Percentiles rank a stretch among this genome's conserved stretches.
Evolutionary conservation across 2,797 vertebrate genomes (phyloP).

Genomic region (Chiloscyllium punctatum): DNA sequence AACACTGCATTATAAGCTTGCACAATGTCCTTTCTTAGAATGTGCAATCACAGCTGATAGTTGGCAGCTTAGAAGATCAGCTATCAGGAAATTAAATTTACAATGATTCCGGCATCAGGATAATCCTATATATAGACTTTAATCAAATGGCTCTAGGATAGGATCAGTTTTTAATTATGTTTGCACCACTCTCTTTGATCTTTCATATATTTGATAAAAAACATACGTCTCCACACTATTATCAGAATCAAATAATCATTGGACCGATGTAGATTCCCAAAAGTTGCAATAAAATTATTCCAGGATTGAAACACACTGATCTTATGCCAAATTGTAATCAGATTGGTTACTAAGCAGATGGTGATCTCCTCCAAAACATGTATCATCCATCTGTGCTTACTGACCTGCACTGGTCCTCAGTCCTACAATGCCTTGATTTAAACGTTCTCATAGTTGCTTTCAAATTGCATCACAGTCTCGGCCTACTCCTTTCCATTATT

Average conservation of each 20-base stretch:
- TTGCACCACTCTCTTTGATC: not conserved
- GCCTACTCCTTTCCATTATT: not conserved
- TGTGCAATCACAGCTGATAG: not conserved
- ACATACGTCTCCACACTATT: not conserved
- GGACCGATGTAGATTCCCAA: not conserved
- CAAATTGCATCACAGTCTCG: not conserved
- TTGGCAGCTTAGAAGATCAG: not conserved
- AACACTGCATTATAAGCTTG: not conserved
- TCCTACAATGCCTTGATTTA: not conserved
- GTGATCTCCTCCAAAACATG: not conserved
- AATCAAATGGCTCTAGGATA: not conserved
- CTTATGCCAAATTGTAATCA: not conserved
- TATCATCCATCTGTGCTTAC: not conserved
- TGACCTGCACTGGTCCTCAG: not conserved
- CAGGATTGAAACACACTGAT: not conserved
- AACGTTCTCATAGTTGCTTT: not conserved
- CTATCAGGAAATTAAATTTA: not conserved
- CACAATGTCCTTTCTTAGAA: not conserved
- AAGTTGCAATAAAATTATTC: not conserved
- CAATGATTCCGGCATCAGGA: no score
- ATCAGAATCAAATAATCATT: not conserved
- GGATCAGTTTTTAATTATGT: not conserved
- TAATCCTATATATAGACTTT: not conserved
- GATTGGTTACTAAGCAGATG: not conserved
- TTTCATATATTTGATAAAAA: conserved; percentile 3